Evolutionary conservation across 1,140 invertebrate genomes (phyloP).

Genomic region (Calycopis cecrops): DNA sequence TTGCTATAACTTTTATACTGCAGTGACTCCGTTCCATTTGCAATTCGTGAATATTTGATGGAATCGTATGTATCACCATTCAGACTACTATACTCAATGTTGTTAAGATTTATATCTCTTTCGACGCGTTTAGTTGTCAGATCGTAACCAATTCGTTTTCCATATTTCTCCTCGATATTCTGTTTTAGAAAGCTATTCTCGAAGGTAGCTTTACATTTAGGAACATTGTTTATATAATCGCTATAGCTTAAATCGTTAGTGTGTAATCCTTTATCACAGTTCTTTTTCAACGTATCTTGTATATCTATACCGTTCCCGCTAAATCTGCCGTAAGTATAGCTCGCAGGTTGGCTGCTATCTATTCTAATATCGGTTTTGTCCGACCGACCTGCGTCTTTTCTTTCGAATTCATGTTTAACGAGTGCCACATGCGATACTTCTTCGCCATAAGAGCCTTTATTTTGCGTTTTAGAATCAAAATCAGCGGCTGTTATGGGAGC

Average conservation of each 20-base stretch:
- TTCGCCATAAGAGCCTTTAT: constrained; percentile 46
- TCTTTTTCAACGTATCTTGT: constrained; percentile 65
- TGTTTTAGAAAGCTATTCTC: constrained; percentile 70
- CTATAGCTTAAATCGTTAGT: constrained; percentile 61
- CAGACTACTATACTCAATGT: constrained; percentile 58
- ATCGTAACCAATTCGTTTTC: constrained; percentile 62
- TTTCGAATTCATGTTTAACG: constrained; percentile 64
- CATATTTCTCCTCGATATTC: constrained; percentile 59
- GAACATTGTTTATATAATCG: constrained; percentile 70
- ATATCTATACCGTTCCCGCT: constrained; percentile 62
- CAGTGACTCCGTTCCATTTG: constrained; percentile 66
- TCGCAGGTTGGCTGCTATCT: constrained; percentile 47
- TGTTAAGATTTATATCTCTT: constrained; percentile 59
- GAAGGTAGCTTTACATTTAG: constrained; percentile 72
- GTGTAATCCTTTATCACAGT: constrained; percentile 71
- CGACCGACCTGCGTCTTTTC: constrained; percentile 48
- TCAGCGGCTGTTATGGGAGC: constrained; percentile 51
- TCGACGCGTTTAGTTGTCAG: constrained; percentile 52
- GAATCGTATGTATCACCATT: constrained; percentile 65
- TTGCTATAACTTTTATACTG: constrained; percentile 68
- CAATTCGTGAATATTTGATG: constrained; percentile 67
- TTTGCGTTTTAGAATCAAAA: constrained; percentile 46
- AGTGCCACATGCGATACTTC: constrained; percentile 55
- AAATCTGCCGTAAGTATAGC: constrained; percentile 50
- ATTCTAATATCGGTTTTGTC: constrained; percentile 43